A percentile compares a stretch with the other conserved stretches of the same genome.
Conservation (phyloP, 1,140 invertebrate species). For the Platyscapa corneri region DNA sequence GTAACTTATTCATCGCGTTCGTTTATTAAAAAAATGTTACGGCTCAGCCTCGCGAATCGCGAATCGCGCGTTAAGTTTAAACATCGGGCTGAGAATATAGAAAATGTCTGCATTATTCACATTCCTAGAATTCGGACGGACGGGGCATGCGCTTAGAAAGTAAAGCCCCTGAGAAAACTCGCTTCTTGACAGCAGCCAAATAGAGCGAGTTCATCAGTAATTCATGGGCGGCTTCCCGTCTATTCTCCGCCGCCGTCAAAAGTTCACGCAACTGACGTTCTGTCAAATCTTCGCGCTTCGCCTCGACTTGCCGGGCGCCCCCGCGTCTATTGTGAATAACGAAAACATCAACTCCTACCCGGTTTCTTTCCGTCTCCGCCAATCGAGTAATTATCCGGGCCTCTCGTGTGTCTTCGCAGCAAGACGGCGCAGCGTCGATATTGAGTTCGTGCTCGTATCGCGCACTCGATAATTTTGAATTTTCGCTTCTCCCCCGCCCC, state of each 20-base stretch:
- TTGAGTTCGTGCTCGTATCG: slow-evolving; percentile 1
- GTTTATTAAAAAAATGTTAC: not conserved
- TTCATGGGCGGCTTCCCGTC: slow-evolving; percentile 23
- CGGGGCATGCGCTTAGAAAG: not conserved
- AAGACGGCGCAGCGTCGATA: not conserved
- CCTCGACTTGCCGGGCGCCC: not conserved
- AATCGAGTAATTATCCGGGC: not conserved
- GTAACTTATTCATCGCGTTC: not conserved
- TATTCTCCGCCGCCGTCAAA: slow-evolving; percentile 31
- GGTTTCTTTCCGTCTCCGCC: not conserved
- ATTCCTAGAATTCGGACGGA: not conserved
- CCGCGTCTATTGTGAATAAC: slow-evolving; percentile 15
- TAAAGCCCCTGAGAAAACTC: slow-evolving; percentile 46
- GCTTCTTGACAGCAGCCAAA: slow-evolving; percentile 39
- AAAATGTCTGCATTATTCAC: slow-evolving; percentile 3
- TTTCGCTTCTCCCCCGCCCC: not conserved
- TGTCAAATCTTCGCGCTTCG: slow-evolving; percentile 35
- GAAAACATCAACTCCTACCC: not conserved
- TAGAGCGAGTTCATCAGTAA: slow-evolving; percentile 47
- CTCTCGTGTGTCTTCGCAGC: not conserved
- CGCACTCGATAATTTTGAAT: no score
- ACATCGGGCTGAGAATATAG: not conserved
- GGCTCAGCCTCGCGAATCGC: not conserved
- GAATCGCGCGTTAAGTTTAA: slow-evolving; percentile 5
- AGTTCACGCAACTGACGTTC: slow-evolving; percentile 18